phyloP scores from a whole-genome alignment of 2,797 vertebrate species.

The Crypturellus tataupa region DNA sequence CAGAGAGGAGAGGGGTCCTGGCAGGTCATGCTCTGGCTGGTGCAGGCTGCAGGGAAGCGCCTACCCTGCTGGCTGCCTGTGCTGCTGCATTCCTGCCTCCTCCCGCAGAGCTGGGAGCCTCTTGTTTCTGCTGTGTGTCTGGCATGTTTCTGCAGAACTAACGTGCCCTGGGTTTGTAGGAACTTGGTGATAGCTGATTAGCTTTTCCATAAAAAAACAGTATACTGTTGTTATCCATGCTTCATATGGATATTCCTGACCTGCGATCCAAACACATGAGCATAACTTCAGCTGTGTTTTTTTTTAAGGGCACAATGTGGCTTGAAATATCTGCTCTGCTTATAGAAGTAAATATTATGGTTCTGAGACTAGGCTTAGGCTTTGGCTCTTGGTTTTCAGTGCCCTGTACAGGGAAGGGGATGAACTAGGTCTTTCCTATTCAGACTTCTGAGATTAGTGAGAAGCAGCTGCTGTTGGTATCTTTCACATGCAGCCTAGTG shows the following conservation, averaged over 20 bases:
- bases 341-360: accelerated
- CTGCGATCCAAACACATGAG: not conserved
- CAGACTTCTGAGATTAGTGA: not conserved
- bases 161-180: not conserved
- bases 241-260: not conserved
- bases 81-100: too few relatives aligned
- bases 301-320: not conserved
- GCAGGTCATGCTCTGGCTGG: not conserved
- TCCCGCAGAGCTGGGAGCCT: accelerated
- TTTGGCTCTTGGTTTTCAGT: accelerated
- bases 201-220: not conserved
- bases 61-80: accelerated
- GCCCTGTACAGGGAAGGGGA: not conserved
- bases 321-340: not conserved
- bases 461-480: not conserved
- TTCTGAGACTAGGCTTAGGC: not conserved
- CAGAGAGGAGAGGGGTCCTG: not conserved
- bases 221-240: accelerated
- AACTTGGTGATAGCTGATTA: not conserved
- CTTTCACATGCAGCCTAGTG: not conserved
- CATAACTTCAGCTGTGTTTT: not conserved
- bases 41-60: not conserved
- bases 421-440: not conserved
- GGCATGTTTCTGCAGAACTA: accelerated
- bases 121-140: not conserved